Evolutionary conservation across 2,113 vertebrate species (phyloP).

Genomic region (Corydoras maculifer): DNA sequence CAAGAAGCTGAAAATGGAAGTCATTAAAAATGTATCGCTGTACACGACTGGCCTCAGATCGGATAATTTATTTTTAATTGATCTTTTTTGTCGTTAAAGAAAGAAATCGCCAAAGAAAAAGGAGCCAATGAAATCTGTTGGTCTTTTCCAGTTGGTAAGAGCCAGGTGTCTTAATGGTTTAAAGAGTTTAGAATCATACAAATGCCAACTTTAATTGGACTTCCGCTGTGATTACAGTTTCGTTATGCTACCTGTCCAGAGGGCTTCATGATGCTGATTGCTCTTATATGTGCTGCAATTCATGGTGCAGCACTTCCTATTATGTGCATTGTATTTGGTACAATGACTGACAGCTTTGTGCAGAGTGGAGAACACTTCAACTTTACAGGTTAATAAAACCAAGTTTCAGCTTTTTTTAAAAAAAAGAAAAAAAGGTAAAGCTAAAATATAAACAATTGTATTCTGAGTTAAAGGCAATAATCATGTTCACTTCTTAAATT

Average conservation of each 20-base stretch:
- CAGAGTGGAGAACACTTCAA: constrained; percentile 36
- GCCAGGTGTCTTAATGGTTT: no score
- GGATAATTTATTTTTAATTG: no score
- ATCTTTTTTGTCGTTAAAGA: constrained; percentile 23
- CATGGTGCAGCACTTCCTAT: constrained; percentile 44
- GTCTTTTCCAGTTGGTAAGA: constrained; percentile 49
- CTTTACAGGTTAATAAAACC: constrained; percentile 37
- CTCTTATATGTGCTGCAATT: constrained; percentile 42
- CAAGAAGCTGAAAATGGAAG: no score
- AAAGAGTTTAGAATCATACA: not conserved
- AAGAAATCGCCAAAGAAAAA: constrained; percentile 26
- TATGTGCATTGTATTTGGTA: constrained; percentile 49
- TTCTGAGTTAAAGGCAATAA: no score
- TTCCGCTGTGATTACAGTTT: constrained; percentile 34
- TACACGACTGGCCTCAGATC: no score
- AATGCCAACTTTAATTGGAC: no score
- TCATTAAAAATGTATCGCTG: no score
- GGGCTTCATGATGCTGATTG: constrained; percentile 46
- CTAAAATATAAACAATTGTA: no score
- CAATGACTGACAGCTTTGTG: constrained; percentile 56
- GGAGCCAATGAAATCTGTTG: constrained; percentile 32
- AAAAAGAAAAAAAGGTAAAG: no score
- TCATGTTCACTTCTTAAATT: not conserved
- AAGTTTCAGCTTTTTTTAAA: no score
- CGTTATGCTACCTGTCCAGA: constrained; percentile 46